Percentiles rank a stretch among this genome's conserved stretches.
phyloP scores from a whole-genome alignment of 37 sponge, comb jelly and placozoan species.

The Mnemiopsis leidyi region DNA sequence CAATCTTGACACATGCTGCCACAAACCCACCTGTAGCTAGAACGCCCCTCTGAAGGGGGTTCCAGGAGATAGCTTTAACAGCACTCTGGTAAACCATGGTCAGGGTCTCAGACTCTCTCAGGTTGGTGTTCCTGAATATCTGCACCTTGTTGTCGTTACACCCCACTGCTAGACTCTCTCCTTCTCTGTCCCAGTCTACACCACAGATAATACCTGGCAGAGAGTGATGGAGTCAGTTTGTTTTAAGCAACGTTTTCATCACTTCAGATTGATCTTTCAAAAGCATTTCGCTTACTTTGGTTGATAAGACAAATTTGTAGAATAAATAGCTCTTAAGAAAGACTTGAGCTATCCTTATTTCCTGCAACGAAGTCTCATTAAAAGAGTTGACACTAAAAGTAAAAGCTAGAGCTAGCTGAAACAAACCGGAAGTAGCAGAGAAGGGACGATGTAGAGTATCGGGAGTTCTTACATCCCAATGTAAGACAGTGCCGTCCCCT shows the following conservation, averaged over 20 bases:
- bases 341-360: too few relatives aligned
- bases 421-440: slow-evolving; percentile 46
- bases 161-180: slow-evolving; percentile 30
- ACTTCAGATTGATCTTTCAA: too few relatives aligned
- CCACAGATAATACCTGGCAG: slow-evolving; percentile 53
- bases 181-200: background rate
- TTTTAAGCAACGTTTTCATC: too few relatives aligned
- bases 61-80: slow-evolving; percentile 44
- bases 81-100: slow-evolving; percentile 65
- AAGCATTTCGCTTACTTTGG: background rate
- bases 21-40: slow-evolving; percentile 27
- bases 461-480: slow-evolving; percentile 51
- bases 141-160: slow-evolving; percentile 66
- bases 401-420: background rate
- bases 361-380: too few relatives aligned
- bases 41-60: background rate
- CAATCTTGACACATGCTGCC: too few relatives aligned
- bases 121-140: background rate
- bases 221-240: too few relatives aligned
- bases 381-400: too few relatives aligned
- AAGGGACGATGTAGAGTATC: background rate
- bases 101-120: slow-evolving; percentile 4
- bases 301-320: background rate
- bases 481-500: slow-evolving; percentile 51
- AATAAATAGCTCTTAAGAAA: too few relatives aligned